Percentiles rank a stretch among this genome's conserved stretches.
Conservation (phyloP, 2,888 invertebrate genomes). For the Lissonota sp. region DNA sequence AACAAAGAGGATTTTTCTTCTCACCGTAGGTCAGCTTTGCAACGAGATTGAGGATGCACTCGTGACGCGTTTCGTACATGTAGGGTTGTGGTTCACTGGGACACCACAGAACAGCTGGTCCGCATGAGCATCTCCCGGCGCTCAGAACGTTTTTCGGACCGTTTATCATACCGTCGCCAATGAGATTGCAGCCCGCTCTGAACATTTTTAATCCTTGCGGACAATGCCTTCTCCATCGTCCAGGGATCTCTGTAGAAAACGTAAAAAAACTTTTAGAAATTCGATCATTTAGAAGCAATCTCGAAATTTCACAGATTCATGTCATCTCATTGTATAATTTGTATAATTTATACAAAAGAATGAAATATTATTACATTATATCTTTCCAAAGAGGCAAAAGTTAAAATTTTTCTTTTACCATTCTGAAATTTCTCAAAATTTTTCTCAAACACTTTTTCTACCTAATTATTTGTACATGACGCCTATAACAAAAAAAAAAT, state of each 20-base stretch:
- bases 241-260: constrained; percentile 77
- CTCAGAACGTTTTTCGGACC: constrained; percentile 70
- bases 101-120: constrained; percentile 80
- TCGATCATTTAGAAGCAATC: neutral
- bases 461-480: no score
- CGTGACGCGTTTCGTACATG: constrained; percentile 78
- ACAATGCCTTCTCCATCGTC: constrained; percentile 81
- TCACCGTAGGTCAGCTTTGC: constrained; percentile 81
- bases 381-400: no score
- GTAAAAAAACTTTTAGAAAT: neutral
- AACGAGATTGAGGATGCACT: constrained; percentile 81
- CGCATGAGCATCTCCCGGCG: constrained; percentile 80
- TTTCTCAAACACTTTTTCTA: no score
- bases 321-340: no score
- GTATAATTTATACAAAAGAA: no score
- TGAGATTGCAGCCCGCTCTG: constrained; percentile 79
- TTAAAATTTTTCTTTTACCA: no score
- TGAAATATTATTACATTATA: no score
- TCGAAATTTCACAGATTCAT: neutral
- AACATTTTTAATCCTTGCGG: constrained; percentile 77
- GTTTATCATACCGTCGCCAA: constrained; percentile 76
- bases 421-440: no score
- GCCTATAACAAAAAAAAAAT: no score
- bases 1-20: constrained; percentile 29
- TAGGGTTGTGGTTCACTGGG: constrained; percentile 79